Conservation (phyloP, 2,888 invertebrate genomes). For the Ennomos erosarius region DNA sequence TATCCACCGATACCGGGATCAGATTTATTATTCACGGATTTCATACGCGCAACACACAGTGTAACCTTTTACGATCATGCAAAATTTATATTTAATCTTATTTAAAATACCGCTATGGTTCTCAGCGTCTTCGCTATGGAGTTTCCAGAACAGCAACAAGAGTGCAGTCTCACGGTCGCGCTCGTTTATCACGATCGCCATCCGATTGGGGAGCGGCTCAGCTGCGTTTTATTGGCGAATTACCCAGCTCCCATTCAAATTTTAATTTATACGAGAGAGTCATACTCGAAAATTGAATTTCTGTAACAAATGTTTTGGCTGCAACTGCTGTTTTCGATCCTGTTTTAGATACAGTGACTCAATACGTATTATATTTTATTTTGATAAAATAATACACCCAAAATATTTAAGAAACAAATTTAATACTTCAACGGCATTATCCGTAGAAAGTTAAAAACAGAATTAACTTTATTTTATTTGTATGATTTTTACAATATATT, state of each 20-base stretch:
- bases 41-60: too few species aligned
- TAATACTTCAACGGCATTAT: too few species aligned
- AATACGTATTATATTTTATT: too few species aligned
- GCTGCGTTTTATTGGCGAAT: constrained; percentile 84
- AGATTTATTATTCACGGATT: too few species aligned
- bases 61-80: too few species aligned
- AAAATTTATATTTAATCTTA: background rate
- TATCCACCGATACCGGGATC: too few species aligned
- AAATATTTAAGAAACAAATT: too few species aligned
- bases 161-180: constrained; percentile 80
- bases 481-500: too few species aligned
- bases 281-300: constrained; percentile 59
- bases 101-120: background rate
- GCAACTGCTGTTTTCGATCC: background rate
- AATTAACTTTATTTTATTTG: too few species aligned
- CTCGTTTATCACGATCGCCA: constrained; percentile 84
- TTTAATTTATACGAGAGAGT: constrained; percentile 74
- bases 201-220: constrained; percentile 80
- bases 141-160: constrained; percentile 45
- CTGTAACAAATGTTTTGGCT: constrained; percentile 36
- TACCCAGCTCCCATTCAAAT: constrained; percentile 74
- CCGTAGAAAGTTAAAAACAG: too few species aligned
- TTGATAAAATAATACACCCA: too few species aligned
- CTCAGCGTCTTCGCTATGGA: background rate
- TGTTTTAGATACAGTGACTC: constrained; percentile 8